Base-by-base conservation (phyloP, 2,113 vertebrate species). In the Gopherus evgoodei region DNA sequence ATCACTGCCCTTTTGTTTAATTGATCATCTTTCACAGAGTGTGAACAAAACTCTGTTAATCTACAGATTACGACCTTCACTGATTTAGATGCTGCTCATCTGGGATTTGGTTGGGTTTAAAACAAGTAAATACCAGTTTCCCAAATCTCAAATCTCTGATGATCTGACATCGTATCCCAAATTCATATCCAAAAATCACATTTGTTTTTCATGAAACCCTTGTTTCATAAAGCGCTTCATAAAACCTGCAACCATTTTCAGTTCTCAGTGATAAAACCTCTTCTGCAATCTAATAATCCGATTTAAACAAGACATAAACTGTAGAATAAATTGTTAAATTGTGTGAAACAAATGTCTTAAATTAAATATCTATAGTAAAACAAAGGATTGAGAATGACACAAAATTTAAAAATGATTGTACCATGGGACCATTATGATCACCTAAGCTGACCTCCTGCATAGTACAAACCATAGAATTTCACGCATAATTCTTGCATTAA, bases 1-100 rank as follows among this genome's bases (percentile, higher is more conserved):
- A 90, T 38, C 54, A 81, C 65, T 80, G 90, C 54, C 75, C 94
- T 92, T 97, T 97, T 97, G 97, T 97, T 90, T 72, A 69, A 29
- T 44, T 89, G 83, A 92, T 94, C 91, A 94, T 27, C 44, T 17
- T 94, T 95, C 84, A 86, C 11, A 80, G 24, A 49, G 54, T 93
- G 83, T 90, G 93, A 75, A 95, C 89, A 93, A 93, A 94, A 94
- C 10, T 87, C 0, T 2, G 2, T 8, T 57, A 25, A 29, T 83
- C 53, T 83, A 84, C 59, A 92, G 86, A 89, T 56, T 31, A 22
- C 53, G 14, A 88, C 2, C 27, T 56, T 22, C 87, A 53, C 47
- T 59, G 24, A 93, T 29, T 83, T 82, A 78, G 76, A 9, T 5
- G 6, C 24, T 81, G 90, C 57, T 25, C 35, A 81, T 31, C 8